These are phyloP conservation scores for Adoxophyes honmai DNA, from an alignment of 1,140 invertebrate species.

Conservation along the genomic window DNA sequence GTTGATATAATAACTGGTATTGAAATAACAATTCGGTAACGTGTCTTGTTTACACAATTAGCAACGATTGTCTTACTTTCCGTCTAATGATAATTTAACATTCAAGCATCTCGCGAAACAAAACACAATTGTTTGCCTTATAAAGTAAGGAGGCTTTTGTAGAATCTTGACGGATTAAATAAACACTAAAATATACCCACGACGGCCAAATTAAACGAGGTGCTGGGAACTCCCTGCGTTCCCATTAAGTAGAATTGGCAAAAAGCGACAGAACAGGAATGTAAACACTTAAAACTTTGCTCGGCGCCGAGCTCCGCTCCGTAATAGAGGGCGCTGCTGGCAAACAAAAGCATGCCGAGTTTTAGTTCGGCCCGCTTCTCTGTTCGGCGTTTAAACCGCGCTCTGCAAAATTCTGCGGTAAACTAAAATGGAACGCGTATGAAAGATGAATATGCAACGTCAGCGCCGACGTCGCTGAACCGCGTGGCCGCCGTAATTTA, in stretches of 20 bases:
- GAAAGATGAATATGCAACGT: conserved; percentile 64
- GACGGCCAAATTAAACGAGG: conserved; percentile 49
- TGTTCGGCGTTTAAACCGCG: conserved; percentile 53
- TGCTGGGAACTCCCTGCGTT: conserved; percentile 46
- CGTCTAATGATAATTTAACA: conserved; percentile 4
- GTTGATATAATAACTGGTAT: background rate
- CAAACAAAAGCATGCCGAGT: conserved; percentile 55
- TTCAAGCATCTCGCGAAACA: conserved; percentile 10
- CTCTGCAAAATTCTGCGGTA: conserved; percentile 39
- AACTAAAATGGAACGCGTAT: conserved; percentile 45
- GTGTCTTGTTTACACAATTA: conserved; percentile 8
- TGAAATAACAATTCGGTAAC: conserved; percentile 7
- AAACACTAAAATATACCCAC: conserved; percentile 42
- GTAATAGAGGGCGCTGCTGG: conserved; percentile 49
- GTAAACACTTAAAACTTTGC: conserved; percentile 70
- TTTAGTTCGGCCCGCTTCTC: conserved; percentile 44
- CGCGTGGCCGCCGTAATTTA: conserved; percentile 39
- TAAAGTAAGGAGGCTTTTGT: conserved; percentile 26
- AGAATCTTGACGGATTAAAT: conserved; percentile 40
- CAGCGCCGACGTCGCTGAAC: conserved; percentile 28
- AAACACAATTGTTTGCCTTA: conserved; percentile 24
- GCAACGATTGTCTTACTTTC: background rate
- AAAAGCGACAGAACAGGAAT: conserved; percentile 66
- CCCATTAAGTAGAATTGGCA: conserved; percentile 62
- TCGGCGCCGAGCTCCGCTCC: conserved; percentile 36